phyloP scores from a whole-genome alignment of 1,140 invertebrate species.

The Pygmarrhopalites habei region DNA sequence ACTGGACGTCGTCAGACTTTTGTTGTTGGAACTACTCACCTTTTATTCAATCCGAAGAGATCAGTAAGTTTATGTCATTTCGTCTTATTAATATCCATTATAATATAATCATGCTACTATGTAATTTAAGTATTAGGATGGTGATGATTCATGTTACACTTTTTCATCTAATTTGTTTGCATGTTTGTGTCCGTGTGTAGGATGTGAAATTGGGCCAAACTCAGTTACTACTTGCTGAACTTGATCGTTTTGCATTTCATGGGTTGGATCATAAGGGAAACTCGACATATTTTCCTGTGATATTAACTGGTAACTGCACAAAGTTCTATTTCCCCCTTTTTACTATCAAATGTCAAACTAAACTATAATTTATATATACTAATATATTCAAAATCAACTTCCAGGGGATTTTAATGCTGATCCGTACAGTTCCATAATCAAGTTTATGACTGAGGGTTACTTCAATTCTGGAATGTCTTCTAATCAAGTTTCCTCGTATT shows the following conservation, averaged over 20 bases:
- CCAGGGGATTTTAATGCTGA: constrained; percentile 86
- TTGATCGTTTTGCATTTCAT: constrained; percentile 66
- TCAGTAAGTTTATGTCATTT: constrained; percentile 41
- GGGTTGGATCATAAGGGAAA: constrained; percentile 38
- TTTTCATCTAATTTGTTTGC: background rate
- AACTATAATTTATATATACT: no score
- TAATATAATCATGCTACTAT: no score
- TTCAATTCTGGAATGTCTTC: background rate
- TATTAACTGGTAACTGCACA: constrained; percentile 79
- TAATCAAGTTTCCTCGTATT: no score
- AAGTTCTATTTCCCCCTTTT: no score
- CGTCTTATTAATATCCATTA: no score
- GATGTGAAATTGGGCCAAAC: constrained; percentile 82
- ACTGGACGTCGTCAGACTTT: constrained; percentile 47
- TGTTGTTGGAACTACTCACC: constrained; percentile 83
- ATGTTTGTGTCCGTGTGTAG: no score
- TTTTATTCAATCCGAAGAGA: constrained; percentile 84
- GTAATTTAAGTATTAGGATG: background rate
- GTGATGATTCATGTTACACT: background rate
- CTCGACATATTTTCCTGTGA: constrained; percentile 59
- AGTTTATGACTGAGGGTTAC: constrained; percentile 59
- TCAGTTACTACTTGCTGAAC: constrained; percentile 68
- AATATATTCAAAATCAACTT: no score
- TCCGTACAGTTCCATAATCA: constrained; percentile 56
- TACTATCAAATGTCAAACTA: no score